Base-by-base conservation (phyloP, 2,797 vertebrate genomes). In the Channallabes apus region DNA sequence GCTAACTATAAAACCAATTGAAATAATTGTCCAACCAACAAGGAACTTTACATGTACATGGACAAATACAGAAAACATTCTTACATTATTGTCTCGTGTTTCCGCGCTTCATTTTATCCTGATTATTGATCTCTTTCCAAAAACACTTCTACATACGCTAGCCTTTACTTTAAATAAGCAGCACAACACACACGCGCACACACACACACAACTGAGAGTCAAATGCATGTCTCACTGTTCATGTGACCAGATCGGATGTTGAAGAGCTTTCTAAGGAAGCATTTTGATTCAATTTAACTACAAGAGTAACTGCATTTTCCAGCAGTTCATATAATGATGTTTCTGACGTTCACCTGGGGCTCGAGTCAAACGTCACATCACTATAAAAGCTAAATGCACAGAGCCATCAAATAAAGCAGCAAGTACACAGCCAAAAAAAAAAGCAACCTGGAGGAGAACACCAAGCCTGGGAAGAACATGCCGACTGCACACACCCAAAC, bases 231-330 rank as follows among this genome's bases (percentile, higher is more conserved):
- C 38, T 51, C 29, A 29, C 38, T 15, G 20, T 80, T 51, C 17
- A 54, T 27, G 46, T 80, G 41, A 65, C 65, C 61, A 67, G 61
- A 67, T 80, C 62, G 51, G 38, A 80, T 80, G 78, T 67, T 80
- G 41, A 80, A 80, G 62, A 80, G 62, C 38, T 80, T 80, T 65
- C 61, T 80, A 65, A 4, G n/a, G 61, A 80, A 65, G 38, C 38
- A 64, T 64, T 64, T 29, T 51, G 78, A 80, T 80, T 65, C 20
- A 29, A 80, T 67, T 65, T 65, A 15, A 51, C 41, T 46, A 24
- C 9, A 80, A 46, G 38, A 18, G 61, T 65, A 65, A 65, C 61
- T 80, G 41, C 59, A 80, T 41, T 80, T 61, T 17, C 78, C 2
- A 80, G 78, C 17, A 80, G 61, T 41, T 80, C 61, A 12, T 51